Evolutionary conservation across 2,113 vertebrate species (phyloP).

Genomic region (Anoura caudifer): DNA sequence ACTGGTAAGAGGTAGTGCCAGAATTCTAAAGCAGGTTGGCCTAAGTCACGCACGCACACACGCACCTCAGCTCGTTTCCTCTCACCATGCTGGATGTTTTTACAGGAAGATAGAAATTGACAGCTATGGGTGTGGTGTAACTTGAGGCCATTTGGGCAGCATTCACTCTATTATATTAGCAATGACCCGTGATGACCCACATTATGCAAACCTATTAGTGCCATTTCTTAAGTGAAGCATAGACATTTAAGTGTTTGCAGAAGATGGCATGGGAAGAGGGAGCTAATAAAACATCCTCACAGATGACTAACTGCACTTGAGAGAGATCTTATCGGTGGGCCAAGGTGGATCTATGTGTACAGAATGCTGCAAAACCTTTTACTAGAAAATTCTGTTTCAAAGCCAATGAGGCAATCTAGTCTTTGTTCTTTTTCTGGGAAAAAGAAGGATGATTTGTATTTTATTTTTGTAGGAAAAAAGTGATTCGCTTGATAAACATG

Average conservation of each 20-base stretch:
- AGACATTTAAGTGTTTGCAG: background rate
- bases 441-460: background rate
- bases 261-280: background rate
- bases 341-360: background rate
- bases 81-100: background rate
- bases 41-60: no score
- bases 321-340: background rate
- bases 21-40: background rate
- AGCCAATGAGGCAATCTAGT: background rate
- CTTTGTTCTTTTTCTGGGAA: background rate
- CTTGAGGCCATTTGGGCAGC: background rate
- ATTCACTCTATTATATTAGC: background rate
- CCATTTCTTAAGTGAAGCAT: background rate
- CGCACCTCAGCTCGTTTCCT: background rate
- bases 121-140: conserved; percentile 2
- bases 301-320: background rate
- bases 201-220: conserved; percentile 13
- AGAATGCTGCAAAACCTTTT: background rate
- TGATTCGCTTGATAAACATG: background rate
- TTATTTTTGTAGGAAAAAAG: background rate
- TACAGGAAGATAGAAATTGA: conserved; percentile 34
- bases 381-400: background rate
- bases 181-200: background rate
- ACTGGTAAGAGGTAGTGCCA: background rate
- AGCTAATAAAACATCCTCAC: background rate